Evolutionary conservation across 1,140 invertebrate genomes (phyloP).

Genomic region (Drosophila mayri): DNA sequence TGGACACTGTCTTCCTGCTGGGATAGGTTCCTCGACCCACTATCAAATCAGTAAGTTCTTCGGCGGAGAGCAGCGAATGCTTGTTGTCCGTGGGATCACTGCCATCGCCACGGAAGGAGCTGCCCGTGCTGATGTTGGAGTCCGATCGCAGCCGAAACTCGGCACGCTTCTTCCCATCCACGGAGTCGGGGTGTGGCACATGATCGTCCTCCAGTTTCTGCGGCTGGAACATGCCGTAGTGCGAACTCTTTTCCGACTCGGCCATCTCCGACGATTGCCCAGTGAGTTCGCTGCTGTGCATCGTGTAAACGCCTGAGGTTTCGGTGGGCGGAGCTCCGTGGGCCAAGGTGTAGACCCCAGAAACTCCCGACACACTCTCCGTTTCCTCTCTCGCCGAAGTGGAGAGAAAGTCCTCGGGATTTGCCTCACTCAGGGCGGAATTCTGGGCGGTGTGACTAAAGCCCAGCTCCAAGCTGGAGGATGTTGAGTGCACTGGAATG

Average conservation of each 20-base stretch:
- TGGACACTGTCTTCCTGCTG: slow-evolving; percentile 91
- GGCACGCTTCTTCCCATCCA: slow-evolving; percentile 57
- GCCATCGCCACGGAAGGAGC: slow-evolving; percentile 93
- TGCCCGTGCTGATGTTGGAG: slow-evolving; percentile 90
- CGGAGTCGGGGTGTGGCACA: slow-evolving; percentile 46
- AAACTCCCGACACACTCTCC: slow-evolving; percentile 84
- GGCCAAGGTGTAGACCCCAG: slow-evolving; percentile 85
- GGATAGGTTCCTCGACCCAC: slow-evolving; percentile 91
- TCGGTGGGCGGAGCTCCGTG: slow-evolving; percentile 88
- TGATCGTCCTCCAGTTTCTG: slow-evolving; percentile 46
- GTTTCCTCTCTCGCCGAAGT: slow-evolving; percentile 80
- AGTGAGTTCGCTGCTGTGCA: slow-evolving; percentile 89
- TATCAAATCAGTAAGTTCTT: slow-evolving; percentile 92
- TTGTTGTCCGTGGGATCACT: slow-evolving; percentile 92
- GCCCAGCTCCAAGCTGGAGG: slow-evolving; percentile 91
- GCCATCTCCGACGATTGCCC: slow-evolving; percentile 83
- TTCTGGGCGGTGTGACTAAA: slow-evolving; percentile 94
- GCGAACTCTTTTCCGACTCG: slow-evolving; percentile 85
- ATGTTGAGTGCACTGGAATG: slow-evolving; percentile 86
- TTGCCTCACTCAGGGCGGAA: slow-evolving; percentile 89
- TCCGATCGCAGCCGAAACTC: slow-evolving; percentile 89
- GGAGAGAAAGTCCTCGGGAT: slow-evolving; percentile 86
- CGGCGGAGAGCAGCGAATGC: slow-evolving; percentile 90
- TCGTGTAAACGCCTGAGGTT: slow-evolving; percentile 91
- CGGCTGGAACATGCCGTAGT: slow-evolving; percentile 86